A percentile compares a stretch with the other conserved stretches of the same genome.
Evolutionary conservation across 1,140 invertebrate species (phyloP).

Genomic region (Gonatopus flavifemur): DNA sequence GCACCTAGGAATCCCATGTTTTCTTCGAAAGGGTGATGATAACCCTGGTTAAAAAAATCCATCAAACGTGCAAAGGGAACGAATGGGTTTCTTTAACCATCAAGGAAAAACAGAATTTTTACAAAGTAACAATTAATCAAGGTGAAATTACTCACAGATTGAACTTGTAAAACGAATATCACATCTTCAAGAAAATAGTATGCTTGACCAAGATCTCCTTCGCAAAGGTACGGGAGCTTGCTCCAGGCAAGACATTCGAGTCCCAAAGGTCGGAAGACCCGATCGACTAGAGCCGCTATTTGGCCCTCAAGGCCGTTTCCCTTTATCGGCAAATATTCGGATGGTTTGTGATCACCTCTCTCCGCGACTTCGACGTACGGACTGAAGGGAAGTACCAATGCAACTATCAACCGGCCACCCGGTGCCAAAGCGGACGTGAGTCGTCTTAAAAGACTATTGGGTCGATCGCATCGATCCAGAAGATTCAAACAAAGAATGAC

Average conservation of each 20-base stretch:
- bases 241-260: slow-evolving; percentile 78
- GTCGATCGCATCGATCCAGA: slow-evolving; percentile 84
- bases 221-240: slow-evolving; percentile 88
- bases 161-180: slow-evolving; percentile 70
- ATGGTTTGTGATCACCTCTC: slow-evolving; percentile 68
- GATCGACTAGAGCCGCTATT: slow-evolving; percentile 67
- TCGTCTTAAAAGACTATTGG: slow-evolving; percentile 71
- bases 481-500: slow-evolving; percentile 87
- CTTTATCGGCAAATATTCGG: slow-evolving; percentile 68
- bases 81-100: too few relatives aligned
- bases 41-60: too few relatives aligned
- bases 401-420: slow-evolving; percentile 74
- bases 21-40: too few relatives aligned
- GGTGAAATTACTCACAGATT: slow-evolving; percentile 29
- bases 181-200: slow-evolving; percentile 91
- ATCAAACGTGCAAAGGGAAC: too few relatives aligned
- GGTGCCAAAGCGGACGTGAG: slow-evolving; percentile 68
- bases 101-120: too few relatives aligned
- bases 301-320: slow-evolving; percentile 80
- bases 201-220: slow-evolving; percentile 88
- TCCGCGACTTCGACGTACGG: slow-evolving; percentile 85
- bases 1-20: too few relatives aligned
- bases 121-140: too few relatives aligned
- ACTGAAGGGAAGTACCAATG: slow-evolving; percentile 84
- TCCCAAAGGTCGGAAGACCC: slow-evolving; percentile 72